phyloP scores from a whole-genome alignment of 2,888 invertebrate species.

The Nephrotoma flavescens region DNA sequence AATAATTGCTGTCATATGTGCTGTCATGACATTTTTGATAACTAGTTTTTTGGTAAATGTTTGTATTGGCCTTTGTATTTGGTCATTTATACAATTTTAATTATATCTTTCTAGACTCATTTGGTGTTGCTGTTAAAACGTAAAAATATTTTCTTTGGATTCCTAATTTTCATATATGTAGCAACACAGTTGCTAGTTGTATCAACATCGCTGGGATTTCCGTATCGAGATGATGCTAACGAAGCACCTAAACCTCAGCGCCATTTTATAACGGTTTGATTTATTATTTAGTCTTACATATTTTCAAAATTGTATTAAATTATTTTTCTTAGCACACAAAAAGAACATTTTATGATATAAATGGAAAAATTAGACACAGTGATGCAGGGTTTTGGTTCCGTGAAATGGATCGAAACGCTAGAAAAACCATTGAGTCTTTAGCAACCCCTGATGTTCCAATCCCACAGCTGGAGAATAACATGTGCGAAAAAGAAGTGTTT shows the following conservation, averaged over 20 bases:
- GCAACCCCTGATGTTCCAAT: conserved; percentile 21
- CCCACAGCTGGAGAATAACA: conserved; percentile 18
- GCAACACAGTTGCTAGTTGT: conserved; percentile 22
- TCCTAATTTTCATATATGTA: conserved; percentile 18
- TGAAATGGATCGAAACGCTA: conserved; percentile 22
- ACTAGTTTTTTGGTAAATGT: conserved; percentile 27
- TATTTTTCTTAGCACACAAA: conserved; percentile 17
- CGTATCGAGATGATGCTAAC: conserved; percentile 34
- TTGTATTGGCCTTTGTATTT: background rate
- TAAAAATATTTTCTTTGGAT: conserved; percentile 17
- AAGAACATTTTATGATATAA: conserved; percentile 21
- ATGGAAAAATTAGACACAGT: conserved; percentile 20
- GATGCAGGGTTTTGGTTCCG: conserved; percentile 24
- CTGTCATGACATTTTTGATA: conserved; percentile 27
- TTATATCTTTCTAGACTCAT: conserved; percentile 12
- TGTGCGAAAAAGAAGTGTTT: conserved; percentile 21
- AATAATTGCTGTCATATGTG: conserved; percentile 29
- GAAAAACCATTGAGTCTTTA: conserved; percentile 22
- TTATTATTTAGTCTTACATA: background rate
- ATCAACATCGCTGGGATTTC: conserved; percentile 35
- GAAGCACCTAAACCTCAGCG: conserved; percentile 32
- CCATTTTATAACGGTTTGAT: conserved; percentile 34
- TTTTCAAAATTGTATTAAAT: background rate
- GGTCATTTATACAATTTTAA: background rate
- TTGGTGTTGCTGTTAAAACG: conserved; percentile 21